Evolutionary conservation across 2,797 vertebrate genomes (phyloP).

Genomic region (Allobates femoralis): DNA sequence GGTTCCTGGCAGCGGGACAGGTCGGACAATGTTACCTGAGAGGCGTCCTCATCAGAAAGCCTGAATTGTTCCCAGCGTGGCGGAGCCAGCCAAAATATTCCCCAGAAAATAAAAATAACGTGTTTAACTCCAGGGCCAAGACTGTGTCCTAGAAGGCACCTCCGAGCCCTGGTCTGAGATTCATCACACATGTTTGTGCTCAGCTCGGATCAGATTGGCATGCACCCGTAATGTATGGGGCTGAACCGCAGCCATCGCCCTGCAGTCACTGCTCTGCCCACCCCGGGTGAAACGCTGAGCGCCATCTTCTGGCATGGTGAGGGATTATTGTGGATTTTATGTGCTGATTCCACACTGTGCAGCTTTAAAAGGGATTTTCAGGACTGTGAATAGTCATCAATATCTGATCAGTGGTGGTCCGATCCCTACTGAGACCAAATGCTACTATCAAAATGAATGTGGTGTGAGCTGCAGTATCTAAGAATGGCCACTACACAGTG

Average conservation of each 20-base stretch:
- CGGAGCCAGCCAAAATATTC: constrained; percentile 14
- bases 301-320: too few relatives aligned
- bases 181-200: constrained; percentile 7
- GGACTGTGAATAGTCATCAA: too few relatives aligned
- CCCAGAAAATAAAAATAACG: constrained; percentile 1
- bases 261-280: not conserved
- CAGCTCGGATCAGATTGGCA: constrained; percentile 31
- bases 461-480: too few relatives aligned
- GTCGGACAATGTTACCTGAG: constrained; percentile 36
- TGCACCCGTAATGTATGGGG: not conserved
- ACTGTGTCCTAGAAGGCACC: not conserved
- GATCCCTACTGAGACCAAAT: too few relatives aligned
- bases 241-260: too few relatives aligned
- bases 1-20: constrained; percentile 31
- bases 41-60: constrained; percentile 34
- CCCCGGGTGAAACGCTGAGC: not conserved
- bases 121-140: not conserved
- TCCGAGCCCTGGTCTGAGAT: not conserved
- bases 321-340: too few relatives aligned
- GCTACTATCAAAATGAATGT: too few relatives aligned
- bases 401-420: too few relatives aligned
- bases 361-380: too few relatives aligned
- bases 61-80: constrained; percentile 19
- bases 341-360: too few relatives aligned
- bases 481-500: too few relatives aligned